Conservation (phyloP, 2,113 vertebrate genomes). For the Athene noctua region DNA sequence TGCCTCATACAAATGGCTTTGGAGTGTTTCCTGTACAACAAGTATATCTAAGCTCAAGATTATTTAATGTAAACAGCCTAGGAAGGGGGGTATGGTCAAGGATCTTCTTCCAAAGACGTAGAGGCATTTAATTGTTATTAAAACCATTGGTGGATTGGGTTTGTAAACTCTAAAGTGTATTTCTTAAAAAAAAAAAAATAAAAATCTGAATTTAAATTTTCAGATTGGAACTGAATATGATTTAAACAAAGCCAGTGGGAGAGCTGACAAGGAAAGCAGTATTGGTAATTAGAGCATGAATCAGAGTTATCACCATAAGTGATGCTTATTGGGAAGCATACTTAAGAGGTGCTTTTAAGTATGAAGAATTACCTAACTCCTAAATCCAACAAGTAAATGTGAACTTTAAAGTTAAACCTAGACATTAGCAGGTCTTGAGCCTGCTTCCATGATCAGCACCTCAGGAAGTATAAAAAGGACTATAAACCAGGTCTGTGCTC, state of each 20-base stretch:
- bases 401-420: neutral
- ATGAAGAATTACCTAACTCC: neutral
- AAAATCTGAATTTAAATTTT: neutral
- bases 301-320: neutral
- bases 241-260: neutral
- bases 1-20: neutral
- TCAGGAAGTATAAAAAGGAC: neutral
- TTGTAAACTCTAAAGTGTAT: neutral
- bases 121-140: neutral
- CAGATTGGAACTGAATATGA: neutral
- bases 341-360: neutral
- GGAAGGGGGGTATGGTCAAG: neutral
- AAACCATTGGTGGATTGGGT: neutral
- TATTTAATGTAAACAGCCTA: neutral
- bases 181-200: neutral
- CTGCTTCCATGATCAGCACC: fast-evolving
- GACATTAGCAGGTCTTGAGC: neutral
- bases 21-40: neutral
- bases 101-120: neutral
- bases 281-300: neutral
- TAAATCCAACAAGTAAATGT: neutral
- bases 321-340: neutral
- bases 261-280: neutral
- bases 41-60: neutral
- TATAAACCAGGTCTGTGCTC: neutral